Conservation (phyloP, 1,140 invertebrate genomes). For the Scylla paramamosain region DNA sequence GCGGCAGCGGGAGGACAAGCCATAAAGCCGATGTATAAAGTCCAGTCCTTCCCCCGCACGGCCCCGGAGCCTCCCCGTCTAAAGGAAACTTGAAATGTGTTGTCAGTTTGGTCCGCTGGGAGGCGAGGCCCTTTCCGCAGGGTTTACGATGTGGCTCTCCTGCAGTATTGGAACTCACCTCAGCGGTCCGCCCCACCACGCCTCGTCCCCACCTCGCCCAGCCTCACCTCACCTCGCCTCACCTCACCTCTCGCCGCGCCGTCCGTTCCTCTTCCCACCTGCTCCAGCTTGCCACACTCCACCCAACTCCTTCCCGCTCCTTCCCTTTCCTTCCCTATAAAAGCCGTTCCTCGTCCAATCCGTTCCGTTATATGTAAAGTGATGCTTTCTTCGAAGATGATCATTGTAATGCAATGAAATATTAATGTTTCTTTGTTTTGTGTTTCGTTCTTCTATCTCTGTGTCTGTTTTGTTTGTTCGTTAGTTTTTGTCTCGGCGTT, state of each 20-base stretch:
- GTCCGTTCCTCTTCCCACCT: background rate
- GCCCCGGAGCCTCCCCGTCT: background rate
- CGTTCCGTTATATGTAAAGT: background rate
- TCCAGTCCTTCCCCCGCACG: background rate
- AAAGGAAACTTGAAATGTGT: slow-evolving; percentile 15
- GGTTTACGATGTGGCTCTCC: background rate
- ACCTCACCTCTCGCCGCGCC: background rate
- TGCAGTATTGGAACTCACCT: background rate
- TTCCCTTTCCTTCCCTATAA: background rate
- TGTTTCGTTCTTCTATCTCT: background rate
- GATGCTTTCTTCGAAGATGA: no score
- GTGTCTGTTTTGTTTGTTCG: no score
- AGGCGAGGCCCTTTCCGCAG: background rate
- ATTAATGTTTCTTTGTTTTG: background rate
- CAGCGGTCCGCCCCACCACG: background rate
- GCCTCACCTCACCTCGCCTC: background rate
- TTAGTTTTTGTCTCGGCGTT: no score
- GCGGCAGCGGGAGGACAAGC: background rate
- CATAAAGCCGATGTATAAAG: background rate
- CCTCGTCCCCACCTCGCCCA: no score
- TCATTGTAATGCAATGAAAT: no score
- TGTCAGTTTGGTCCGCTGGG: background rate
- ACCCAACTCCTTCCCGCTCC: background rate
- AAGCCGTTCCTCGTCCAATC: background rate
- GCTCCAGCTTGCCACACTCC: background rate